Percentiles rank a stretch among this genome's conserved stretches.
These are phyloP conservation scores for Drosophila paranaensis DNA, from an alignment of 2,888 invertebrate genomes.

Conservation along the genomic window DNA sequence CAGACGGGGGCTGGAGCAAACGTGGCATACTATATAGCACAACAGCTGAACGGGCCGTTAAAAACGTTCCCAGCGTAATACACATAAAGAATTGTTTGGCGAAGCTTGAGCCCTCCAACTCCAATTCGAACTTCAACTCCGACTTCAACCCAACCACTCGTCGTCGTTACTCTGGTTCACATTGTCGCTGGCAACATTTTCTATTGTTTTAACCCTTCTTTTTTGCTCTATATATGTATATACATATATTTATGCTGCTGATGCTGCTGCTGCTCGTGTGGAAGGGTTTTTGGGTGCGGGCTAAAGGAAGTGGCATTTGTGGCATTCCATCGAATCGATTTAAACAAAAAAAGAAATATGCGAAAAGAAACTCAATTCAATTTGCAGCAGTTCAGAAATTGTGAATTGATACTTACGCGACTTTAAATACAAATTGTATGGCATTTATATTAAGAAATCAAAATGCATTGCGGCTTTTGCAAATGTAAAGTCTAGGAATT, in stretches of 20 bases:
- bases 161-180: constrained; percentile 19
- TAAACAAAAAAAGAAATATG: constrained; percentile 10
- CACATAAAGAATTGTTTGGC: constrained; percentile 72
- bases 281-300: constrained; percentile 7
- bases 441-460: not conserved
- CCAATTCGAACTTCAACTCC: not conserved
- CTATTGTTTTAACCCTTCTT: constrained; percentile 78
- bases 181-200: constrained; percentile 56
- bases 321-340: constrained; percentile 66
- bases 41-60: constrained; percentile 75
- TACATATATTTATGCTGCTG: constrained; percentile 31
- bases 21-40: constrained; percentile 22
- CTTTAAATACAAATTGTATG: constrained; percentile 15
- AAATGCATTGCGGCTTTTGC: not conserved
- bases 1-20: not conserved
- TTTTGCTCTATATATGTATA: constrained; percentile 24
- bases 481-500: not conserved
- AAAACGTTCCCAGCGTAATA: constrained; percentile 65
- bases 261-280: constrained; percentile 36
- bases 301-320: constrained; percentile 46
- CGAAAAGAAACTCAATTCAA: constrained; percentile 36
- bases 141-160: constrained; percentile 7
- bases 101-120: constrained; percentile 16
- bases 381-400: constrained; percentile 32
- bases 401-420: constrained; percentile 1